phyloP scores from a whole-genome alignment of 2,113 vertebrate genomes.

The Hippopotamus amphibius region DNA sequence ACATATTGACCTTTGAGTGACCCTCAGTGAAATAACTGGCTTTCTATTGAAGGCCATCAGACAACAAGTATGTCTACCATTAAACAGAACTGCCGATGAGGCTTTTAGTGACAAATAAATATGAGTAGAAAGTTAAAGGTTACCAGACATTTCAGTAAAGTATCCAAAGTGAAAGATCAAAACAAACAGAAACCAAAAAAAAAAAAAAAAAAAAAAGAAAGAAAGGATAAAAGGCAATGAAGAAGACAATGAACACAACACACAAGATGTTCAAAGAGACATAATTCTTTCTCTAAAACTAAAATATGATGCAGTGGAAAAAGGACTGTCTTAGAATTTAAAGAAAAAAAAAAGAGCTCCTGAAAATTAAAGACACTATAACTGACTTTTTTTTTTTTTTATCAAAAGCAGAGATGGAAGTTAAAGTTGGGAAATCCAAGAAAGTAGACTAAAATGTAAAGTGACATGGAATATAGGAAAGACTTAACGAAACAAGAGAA shows the following conservation, averaged over 20 bases:
- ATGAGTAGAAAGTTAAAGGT: neutral
- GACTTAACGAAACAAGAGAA: neutral
- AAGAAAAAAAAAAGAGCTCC: neutral
- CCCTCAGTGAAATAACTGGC: neutral
- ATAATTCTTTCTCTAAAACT: neutral
- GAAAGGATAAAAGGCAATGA: neutral
- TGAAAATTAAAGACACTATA: slow-evolving; percentile 1
- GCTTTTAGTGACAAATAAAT: neutral
- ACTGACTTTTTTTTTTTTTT: neutral
- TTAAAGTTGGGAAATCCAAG: neutral
- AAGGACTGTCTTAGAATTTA: neutral
- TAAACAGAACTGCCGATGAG: neutral
- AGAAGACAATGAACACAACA: neutral
- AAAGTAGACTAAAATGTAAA: neutral
- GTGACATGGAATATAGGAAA: neutral
- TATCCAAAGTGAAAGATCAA: neutral
- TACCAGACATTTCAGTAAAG: neutral
- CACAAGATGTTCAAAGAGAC: neutral
- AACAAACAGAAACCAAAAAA: neutral
- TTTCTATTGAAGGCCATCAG: neutral
- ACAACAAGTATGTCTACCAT: neutral
- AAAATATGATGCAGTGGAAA: neutral
- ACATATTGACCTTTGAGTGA: neutral
- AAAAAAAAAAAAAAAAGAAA: no score
- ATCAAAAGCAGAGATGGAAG: neutral